Conservation (phyloP, 2,797 vertebrate species). For the Cercopithecus mitis region DNA sequence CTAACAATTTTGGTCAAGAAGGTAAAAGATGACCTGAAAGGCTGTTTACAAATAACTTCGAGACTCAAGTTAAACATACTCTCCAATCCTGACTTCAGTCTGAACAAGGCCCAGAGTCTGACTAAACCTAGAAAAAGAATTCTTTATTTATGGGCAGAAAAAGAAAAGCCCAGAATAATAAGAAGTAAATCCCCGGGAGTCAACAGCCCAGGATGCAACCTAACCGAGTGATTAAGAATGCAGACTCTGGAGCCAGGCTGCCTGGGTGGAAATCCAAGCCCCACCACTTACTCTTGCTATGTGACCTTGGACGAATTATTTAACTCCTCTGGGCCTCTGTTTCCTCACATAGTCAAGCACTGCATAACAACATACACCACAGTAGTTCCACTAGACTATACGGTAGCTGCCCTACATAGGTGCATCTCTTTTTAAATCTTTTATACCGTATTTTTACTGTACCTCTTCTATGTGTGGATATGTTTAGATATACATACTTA, state of each 20-base stretch:
- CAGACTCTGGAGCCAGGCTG: background rate
- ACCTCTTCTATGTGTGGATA: background rate
- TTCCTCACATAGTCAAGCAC: background rate
- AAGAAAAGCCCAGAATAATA: conserved; percentile 28
- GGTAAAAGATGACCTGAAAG: background rate
- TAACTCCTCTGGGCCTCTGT: background rate
- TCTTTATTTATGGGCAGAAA: conserved; percentile 10
- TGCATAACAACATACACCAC: background rate
- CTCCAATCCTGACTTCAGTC: background rate
- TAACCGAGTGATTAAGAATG: background rate
- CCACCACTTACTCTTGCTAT: background rate
- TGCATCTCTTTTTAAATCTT: background rate
- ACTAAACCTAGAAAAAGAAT: background rate
- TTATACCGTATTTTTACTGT: background rate
- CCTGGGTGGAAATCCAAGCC: background rate
- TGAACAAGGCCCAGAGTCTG: background rate
- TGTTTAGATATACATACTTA: background rate
- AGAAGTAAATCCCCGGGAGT: background rate
- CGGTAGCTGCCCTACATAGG: background rate
- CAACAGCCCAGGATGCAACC: background rate
- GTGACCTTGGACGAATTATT: background rate
- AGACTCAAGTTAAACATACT: background rate
- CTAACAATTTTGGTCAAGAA: background rate
- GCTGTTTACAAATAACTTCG: conserved; percentile 32
- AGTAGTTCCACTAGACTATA: background rate